Evolutionary conservation across 1,140 invertebrate genomes (phyloP).

Genomic region (Drosophila azteca): DNA sequence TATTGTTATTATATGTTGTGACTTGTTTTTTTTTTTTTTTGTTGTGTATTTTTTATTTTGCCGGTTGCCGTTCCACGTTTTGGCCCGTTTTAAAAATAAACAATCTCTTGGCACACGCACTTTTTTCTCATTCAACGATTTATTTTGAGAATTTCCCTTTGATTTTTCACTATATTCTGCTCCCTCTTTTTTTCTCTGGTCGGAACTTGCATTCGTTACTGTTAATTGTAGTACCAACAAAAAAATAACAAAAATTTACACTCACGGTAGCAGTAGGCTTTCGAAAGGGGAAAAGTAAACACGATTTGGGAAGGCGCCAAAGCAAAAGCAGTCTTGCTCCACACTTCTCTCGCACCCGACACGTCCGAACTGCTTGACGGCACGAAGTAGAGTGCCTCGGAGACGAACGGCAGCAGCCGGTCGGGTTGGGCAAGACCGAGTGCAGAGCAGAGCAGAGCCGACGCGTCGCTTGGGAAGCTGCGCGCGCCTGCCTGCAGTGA

Average conservation of each 20-base stretch:
- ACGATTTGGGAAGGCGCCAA: no score
- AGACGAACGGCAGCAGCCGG: constrained; percentile 7
- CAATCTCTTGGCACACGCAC: constrained; percentile 54
- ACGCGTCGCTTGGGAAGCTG: constrained; percentile 32
- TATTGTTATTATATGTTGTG: constrained; percentile 39
- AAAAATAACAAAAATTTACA: no score
- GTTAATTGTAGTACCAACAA: no score
- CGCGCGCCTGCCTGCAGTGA: neutral
- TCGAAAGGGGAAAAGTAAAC: no score
- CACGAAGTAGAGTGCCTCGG: constrained; percentile 4
- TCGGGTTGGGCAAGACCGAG: constrained; percentile 21
- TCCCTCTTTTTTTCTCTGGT: neutral
- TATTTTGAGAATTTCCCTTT: constrained; percentile 5
- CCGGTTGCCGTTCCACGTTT: constrained; percentile 13
- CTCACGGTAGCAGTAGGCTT: no score
- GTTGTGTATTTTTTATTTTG: constrained; percentile 15
- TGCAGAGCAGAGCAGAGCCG: constrained; percentile 28
- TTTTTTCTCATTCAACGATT: constrained; percentile 12
- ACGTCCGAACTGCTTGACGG: constrained; percentile 19
- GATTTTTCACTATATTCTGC: neutral
- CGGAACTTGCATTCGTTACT: no score
- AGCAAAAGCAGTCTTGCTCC: neutral
- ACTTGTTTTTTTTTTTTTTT: constrained; percentile 3
- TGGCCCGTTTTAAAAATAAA: constrained; percentile 48
- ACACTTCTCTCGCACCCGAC: constrained; percentile 2